phyloP scores from a whole-genome alignment of 2,888 invertebrate species.

The Abrostola tripartita region DNA sequence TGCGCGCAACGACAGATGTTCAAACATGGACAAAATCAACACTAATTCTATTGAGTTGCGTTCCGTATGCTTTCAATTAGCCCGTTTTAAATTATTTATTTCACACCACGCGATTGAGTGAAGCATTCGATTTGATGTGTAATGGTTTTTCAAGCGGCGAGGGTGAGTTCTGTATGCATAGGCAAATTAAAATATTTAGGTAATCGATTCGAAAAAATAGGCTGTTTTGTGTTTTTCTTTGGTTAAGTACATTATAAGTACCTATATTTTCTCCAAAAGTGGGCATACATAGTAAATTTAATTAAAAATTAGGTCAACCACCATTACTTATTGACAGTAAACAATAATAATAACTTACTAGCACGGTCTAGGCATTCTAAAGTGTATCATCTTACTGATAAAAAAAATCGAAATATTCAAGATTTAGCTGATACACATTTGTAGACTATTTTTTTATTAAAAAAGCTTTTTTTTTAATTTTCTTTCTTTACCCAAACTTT shows the following conservation, averaged over 20 bases:
- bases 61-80: constrained; percentile 59
- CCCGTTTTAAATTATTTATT: constrained; percentile 57
- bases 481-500: constrained; percentile 1
- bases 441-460: no score
- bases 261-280: no score
- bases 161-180: constrained; percentile 12
- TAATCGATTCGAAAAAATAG: constrained; percentile 7
- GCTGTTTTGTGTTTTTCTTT: background rate
- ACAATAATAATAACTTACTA: no score
- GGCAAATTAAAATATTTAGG: constrained; percentile 7
- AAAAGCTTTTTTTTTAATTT: no score
- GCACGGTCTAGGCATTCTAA: no score
- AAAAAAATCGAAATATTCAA: no score
- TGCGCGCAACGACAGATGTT: constrained; percentile 71
- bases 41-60: constrained; percentile 70
- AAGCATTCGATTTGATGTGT: constrained; percentile 23
- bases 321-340: no score
- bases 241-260: background rate
- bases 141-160: constrained; percentile 23
- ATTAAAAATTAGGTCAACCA: no score
- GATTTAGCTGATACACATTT: no score
- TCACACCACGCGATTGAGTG: constrained; percentile 47
- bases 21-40: constrained; percentile 67
- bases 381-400: no score
- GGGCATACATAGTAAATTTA: no score